Percentiles rank a stretch among this genome's conserved stretches.
Conservation (phyloP, 2,113 vertebrate species). For the Cynocephalus volans region DNA sequence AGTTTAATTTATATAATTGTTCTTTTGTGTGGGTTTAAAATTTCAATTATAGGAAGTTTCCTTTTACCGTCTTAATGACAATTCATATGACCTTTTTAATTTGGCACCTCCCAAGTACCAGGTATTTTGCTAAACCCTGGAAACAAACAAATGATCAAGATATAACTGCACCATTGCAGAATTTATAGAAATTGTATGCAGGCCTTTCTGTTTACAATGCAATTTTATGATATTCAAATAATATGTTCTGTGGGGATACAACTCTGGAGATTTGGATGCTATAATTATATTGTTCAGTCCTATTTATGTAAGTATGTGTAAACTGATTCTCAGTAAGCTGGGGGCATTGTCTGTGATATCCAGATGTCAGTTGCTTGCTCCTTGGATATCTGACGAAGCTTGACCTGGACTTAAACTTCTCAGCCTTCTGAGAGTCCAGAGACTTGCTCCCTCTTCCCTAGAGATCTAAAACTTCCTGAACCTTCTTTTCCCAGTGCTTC, state of each 20-base stretch:
- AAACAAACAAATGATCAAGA: neutral
- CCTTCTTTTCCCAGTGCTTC: neutral
- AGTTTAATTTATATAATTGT: neutral
- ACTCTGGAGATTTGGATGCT: neutral
- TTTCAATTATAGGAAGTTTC: neutral
- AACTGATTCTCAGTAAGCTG: neutral
- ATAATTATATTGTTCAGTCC: neutral
- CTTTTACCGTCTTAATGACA: neutral
- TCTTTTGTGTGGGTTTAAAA: neutral
- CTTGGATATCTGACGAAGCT: neutral
- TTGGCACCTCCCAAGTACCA: neutral
- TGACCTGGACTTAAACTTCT: neutral
- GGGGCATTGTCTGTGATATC: accelerated
- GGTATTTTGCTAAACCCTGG: neutral
- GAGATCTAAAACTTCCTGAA: neutral
- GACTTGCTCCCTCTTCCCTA: too few species aligned
- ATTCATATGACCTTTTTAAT: neutral
- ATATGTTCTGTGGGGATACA: neutral
- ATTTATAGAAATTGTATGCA: neutral
- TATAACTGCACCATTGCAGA: accelerated
- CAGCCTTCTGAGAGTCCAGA: neutral
- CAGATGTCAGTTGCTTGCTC: neutral
- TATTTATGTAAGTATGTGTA: neutral
- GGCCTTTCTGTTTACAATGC: neutral
- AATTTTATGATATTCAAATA: neutral